Base-by-base conservation (phyloP, 2,888 invertebrate genomes). In the Carabus problematicus region DNA sequence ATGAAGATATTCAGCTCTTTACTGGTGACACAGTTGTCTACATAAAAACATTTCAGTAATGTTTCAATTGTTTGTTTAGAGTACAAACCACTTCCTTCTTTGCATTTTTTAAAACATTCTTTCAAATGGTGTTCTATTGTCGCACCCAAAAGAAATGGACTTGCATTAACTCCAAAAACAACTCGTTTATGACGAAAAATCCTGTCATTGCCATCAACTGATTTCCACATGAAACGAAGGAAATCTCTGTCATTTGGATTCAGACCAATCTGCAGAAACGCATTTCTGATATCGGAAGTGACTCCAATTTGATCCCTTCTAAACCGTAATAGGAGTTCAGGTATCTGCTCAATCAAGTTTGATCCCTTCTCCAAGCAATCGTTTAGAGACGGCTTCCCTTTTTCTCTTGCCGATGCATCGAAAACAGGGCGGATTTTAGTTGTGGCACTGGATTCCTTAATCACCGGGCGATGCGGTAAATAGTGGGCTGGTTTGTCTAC, bases 351-450 rank as follows among this genome's bases (percentile, higher is more conserved):
- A 14, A 78, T 75, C 1, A 77, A 58, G 6, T 73, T 72, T 0
- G 76, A 75, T 1, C 79, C 78, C 7, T 75, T 73, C 56, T 74
- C 72, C 14, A 79, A 72, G 4, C 71, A 69, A 8, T 77, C 74
- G 64, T 79, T 80, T 4, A 79, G 64, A 3, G 77, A 77, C 0
- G 71, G 39, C 0, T 73, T 74, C 0, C 69, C 55, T 1, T 56
- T 49, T 7, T 74, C 71, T 62, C 64, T 64, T 3, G 73, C 70
- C 9, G 75, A 76, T 12, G 76, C 76, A 54, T 77, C 74, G 71
- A 77, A 76, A 0, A 78, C 76, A 1, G 77, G 75, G n/a, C 77
- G 58, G 2, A 76, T 62, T 59, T 74, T 75, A 1, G 76, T 75
- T 3, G 75, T 76, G 7, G 72, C 54, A 61, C 74, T 75, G 9